Evolutionary conservation across 2,113 vertebrate genomes (phyloP).

Genomic region (Carlito syrichta): DNA sequence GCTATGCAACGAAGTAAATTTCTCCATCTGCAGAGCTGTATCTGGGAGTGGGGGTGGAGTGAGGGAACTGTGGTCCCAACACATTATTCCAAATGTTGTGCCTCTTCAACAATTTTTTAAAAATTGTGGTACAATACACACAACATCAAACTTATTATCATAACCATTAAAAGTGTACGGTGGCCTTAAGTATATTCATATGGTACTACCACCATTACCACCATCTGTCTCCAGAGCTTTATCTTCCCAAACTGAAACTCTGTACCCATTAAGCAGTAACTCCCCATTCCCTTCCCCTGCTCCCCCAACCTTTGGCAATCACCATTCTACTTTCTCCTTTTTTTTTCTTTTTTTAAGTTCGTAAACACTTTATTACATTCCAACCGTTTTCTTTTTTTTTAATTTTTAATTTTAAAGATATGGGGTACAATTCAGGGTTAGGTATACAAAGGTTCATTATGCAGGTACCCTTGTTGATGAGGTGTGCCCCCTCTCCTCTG

Average conservation of each 20-base stretch:
- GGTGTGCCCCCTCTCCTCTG: too few species aligned
- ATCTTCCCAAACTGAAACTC: not conserved
- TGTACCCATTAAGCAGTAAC: not conserved
- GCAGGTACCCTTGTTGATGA: too few species aligned
- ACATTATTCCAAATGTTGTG: not conserved
- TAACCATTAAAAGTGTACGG: not conserved
- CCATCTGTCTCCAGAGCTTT: not conserved
- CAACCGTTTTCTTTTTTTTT: too few species aligned
- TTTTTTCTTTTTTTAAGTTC: too few species aligned
- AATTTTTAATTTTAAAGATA: too few species aligned
- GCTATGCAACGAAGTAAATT: not conserved
- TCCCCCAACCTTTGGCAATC: not conserved
- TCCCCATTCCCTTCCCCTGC: too few species aligned
- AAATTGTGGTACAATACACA: not conserved
- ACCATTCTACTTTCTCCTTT: not conserved
- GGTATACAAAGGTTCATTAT: too few species aligned
- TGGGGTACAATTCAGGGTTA: too few species aligned
- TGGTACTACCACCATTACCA: not conserved
- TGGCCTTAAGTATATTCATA: not conserved
- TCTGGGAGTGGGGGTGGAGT: rapidly evolving
- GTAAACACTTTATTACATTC: too few species aligned
- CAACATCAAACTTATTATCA: not conserved
- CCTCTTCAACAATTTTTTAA: not conserved
- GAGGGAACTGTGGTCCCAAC: not conserved
- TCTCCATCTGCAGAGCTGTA: not conserved